Base-by-base conservation (phyloP, 2,113 vertebrate genomes). In the Hyperopisus bebe region DNA sequence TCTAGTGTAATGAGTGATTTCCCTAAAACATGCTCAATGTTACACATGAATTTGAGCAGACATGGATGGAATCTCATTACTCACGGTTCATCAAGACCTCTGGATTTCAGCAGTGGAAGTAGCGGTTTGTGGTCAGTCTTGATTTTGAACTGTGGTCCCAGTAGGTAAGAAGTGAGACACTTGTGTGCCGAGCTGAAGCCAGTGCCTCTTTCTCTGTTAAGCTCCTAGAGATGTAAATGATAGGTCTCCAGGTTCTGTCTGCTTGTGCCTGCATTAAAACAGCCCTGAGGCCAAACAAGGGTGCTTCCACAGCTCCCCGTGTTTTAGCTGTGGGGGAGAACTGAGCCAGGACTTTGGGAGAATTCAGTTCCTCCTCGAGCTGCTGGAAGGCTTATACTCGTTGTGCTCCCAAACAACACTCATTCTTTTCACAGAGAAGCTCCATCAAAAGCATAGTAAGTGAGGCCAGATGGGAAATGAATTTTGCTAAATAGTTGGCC, bases 1-100 rank as follows among this genome's bases (percentile, higher is more conserved):
- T 91, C 91, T 58, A 91, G 91, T 11, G 92, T 92, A 44, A 91
- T 90, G 0, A 92, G 17, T 0, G 53, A 31, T 58, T 93, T 92
- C 0, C 91, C 90, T 2, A 88, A 88, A 1, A 92, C 90, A 77
- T 92, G 89, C 1, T 91, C 50, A 17, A 62, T 90, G 77, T 91
- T 17, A 9, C 86, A 91, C 4, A 27, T 62, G 47, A 90, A 90
- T 50, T 46, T 58, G 35, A 90, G 35, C 17, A 91, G 83, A 2
- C 39, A 46, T 83, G 17, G 39, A 7, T 46, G 39, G 44, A 83
- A 24, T 83, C 77, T 15, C n/a, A 91, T 87, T 1, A 90, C 48
- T 21, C 86, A 0, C 88, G 80, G 88, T 3, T 92, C 48, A 53
- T 92, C 89, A 0, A 92, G 17, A 1, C 88, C 90, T 55, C 88